A percentile compares a stretch with the other conserved stretches of the same genome.
Conservation (phyloP, 2,113 vertebrate genomes). For the Zosterops hypoxanthus region DNA sequence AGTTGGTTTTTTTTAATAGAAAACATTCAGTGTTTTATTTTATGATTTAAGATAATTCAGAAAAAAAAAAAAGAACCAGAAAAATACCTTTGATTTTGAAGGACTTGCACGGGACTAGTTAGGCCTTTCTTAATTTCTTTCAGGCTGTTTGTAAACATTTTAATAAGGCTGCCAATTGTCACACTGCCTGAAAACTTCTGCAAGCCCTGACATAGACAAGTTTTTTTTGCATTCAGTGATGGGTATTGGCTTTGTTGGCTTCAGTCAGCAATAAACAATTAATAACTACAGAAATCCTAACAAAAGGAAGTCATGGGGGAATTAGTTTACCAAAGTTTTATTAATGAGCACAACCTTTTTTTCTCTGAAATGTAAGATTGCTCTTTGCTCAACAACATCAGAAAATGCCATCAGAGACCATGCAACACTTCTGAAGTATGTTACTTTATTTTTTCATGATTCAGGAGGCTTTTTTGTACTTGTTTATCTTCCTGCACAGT, state of each 20-base stretch:
- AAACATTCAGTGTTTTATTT: not conserved
- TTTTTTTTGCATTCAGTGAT: not conserved
- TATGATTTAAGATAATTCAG: not conserved
- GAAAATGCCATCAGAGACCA: not conserved
- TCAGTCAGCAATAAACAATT: not conserved
- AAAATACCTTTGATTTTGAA: not conserved
- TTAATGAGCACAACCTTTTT: not conserved
- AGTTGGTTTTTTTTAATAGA: not conserved
- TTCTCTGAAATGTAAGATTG: not conserved
- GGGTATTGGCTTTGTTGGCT: not conserved
- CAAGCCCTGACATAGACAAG: not conserved
- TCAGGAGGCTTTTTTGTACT: not conserved
- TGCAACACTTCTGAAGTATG: not conserved
- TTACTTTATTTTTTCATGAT: not conserved
- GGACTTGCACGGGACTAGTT: not conserved
- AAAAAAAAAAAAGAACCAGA: not conserved
- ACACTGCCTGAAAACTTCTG: not conserved
- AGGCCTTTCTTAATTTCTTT: not conserved
- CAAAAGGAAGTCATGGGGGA: not conserved
- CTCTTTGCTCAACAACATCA: not conserved
- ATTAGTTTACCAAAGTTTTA: not conserved
- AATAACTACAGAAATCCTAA: not conserved
- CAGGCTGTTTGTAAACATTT: not conserved
- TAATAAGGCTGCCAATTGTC: not conserved
- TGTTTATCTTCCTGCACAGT: not conserved